Evolutionary conservation across 2,797 vertebrate species (phyloP).

Genomic region (Pteropus rufus): DNA sequence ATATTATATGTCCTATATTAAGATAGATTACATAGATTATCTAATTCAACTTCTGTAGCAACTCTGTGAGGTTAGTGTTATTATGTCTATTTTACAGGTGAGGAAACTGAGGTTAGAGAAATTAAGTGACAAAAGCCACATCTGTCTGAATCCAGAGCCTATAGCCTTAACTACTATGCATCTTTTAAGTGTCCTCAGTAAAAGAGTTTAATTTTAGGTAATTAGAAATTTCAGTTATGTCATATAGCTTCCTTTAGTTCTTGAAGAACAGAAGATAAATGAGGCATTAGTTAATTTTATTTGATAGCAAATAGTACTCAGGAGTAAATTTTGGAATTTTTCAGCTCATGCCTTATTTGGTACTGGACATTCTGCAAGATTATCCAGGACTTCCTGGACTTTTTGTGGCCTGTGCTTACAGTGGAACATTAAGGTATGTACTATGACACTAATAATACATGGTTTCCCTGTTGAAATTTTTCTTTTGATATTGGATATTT

Average conservation of each 20-base stretch:
- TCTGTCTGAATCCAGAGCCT: background rate
- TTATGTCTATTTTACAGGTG: background rate
- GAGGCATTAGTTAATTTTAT: background rate
- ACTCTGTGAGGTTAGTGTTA: background rate
- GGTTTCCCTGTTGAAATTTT: background rate
- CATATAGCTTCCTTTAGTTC: background rate
- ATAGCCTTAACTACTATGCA: background rate
- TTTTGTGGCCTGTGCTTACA: slow-evolving; percentile 89
- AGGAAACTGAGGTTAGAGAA: slow-evolving; percentile 8
- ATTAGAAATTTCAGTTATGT: background rate
- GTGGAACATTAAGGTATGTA: slow-evolving; percentile 92
- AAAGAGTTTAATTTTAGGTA: background rate
- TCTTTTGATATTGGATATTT: background rate
- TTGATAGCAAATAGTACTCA: background rate
- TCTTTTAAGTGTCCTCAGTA: background rate
- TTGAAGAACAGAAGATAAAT: background rate
- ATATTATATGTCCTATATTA: background rate
- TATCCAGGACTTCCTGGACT: slow-evolving; percentile 93
- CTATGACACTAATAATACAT: background rate
- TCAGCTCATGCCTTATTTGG: slow-evolving; percentile 95
- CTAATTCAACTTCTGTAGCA: background rate
- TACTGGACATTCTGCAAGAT: slow-evolving; percentile 90
- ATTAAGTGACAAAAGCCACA: background rate
- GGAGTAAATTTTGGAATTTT: slow-evolving; percentile 71
- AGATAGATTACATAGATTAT: background rate